These are phyloP conservation scores for Porites cylindrica DNA, from an alignment of 92 coral and sea anemone species.

Conservation along the genomic window DNA sequence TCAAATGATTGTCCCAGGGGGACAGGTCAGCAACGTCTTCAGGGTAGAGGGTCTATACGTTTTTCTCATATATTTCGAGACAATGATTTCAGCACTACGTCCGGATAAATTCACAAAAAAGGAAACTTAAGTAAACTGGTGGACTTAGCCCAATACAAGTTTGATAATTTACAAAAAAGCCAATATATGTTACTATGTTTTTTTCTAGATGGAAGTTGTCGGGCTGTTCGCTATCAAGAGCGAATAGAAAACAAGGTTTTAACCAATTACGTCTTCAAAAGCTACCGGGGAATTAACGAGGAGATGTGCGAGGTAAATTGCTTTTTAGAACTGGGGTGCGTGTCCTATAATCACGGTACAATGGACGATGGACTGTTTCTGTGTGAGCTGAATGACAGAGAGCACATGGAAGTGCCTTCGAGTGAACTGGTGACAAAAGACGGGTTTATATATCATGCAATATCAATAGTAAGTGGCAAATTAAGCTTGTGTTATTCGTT, in stretches of 20 bases:
- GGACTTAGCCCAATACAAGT: no score
- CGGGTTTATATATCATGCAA: not conserved
- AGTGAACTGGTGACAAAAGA: not conserved
- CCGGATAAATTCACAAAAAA: no score
- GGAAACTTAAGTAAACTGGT: no score
- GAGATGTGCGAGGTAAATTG: not conserved
- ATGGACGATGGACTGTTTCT: not conserved
- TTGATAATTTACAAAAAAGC: no score
- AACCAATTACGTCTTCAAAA: not conserved
- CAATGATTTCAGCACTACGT: no score
- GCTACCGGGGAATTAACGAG: not conserved
- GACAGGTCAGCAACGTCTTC: no score
- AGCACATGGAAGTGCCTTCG: not conserved
- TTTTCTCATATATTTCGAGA: no score
- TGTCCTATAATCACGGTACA: conserved; percentile 9
- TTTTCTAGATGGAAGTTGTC: not conserved
- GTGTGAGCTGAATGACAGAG: not conserved
- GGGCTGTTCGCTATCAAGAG: not conserved
- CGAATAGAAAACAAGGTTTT: not conserved
- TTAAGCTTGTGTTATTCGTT: no score
- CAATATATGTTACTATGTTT: not conserved
- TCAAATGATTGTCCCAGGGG: no score
- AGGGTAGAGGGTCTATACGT: no score
- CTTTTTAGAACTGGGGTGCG: conserved; percentile 5
- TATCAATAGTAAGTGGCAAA: not conserved